Percentiles rank a stretch among this genome's conserved stretches.
phyloP scores from a whole-genome alignment of 2,797 vertebrate genomes.

The Zalophus californianus region DNA sequence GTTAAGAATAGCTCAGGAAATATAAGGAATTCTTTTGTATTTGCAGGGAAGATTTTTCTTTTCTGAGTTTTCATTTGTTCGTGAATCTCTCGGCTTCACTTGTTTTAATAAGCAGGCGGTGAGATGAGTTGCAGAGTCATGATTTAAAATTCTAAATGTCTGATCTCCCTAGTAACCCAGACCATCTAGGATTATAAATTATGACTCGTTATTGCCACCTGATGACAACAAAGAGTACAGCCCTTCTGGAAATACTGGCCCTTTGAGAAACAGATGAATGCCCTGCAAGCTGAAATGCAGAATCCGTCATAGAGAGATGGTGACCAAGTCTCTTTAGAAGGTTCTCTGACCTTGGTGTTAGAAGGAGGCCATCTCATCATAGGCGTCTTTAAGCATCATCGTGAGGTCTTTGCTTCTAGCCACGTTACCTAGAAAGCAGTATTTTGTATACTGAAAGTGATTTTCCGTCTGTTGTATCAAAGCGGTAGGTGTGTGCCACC shows the following conservation, averaged over 20 bases:
- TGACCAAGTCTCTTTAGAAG: neutral
- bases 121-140: neutral
- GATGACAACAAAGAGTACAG: slow-evolving; percentile 5
- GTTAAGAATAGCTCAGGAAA: neutral
- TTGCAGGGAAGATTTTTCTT: neutral
- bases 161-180: neutral
- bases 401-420: neutral
- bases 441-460: neutral
- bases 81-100: neutral
- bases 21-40: neutral
- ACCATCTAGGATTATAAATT: neutral
- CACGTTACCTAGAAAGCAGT: neutral
- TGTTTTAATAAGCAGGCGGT: slow-evolving; percentile 8
- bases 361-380: neutral
- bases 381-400: neutral
- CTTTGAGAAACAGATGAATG: slow-evolving; percentile 13
- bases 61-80: neutral
- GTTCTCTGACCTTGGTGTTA: neutral
- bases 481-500: neutral
- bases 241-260: neutral
- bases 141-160: neutral
- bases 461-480: neutral
- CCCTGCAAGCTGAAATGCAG: neutral
- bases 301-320: neutral
- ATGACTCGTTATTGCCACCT: slow-evolving; percentile 62